Evolutionary conservation across 2,888 invertebrate genomes (phyloP), one percentile per base, ranked within the genome.

Genomic region (Girardia tigrina): DNA sequence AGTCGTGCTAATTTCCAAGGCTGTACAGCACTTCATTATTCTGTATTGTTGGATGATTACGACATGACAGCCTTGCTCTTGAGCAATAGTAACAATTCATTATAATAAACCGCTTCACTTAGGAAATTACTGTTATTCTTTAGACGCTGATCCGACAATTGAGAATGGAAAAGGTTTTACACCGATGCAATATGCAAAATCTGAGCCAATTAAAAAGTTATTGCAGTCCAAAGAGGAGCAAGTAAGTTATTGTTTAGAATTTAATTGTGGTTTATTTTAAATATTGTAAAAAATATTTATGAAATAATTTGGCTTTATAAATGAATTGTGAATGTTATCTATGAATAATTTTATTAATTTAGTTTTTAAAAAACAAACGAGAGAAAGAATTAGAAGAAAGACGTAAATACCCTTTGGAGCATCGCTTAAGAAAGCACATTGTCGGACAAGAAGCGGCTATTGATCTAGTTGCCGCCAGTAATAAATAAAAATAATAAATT

Each of bases 11-110:
- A 89, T 8, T 92, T 91, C 84, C 87, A 88, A 28, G 92, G 91
- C 29, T 91, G 91, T 85, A 92, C 92, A 75, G 89, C 92, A 72
- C 86, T 93, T 78, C 92, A 93, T 84, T 93, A 93, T 86, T 92
- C 92, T 12, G 90, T 89, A 73, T 85, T 93, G 70, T 87, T 88
- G 0, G 89, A 91, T 85, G 88, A 89, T 79, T 81, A 86, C 1
- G 86, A 86, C 26, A 86, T 88, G 42, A 88, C 90, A 4, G 85
- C 87, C 80, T 84, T 88, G 1, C 86, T 92, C 74, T 84, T 92
- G 14, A 88, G 89, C 77, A 87, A 87, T 79, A 91, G 91, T 83
- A n/a, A 6, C 69, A 26, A n/a, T 70, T 70, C 6, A 6, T 26
- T 12, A 23, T 70, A 26, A 70, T 26, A 23, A 70, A 8, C n/a